phyloP scores from a whole-genome alignment of 2,888 invertebrate genomes.

The Limenitis camilla region DNA sequence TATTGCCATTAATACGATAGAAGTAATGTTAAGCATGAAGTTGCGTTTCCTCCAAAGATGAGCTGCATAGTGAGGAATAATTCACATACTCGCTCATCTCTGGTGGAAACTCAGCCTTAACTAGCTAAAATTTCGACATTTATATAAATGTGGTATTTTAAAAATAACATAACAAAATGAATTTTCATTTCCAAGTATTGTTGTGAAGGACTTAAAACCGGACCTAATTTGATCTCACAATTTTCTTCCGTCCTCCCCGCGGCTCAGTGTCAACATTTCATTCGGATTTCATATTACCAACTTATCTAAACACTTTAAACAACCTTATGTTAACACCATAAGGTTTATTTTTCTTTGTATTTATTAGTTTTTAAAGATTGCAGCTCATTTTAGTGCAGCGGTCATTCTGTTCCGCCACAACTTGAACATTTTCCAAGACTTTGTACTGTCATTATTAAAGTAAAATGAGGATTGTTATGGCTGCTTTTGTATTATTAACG shows the following conservation, averaged over 20 bases:
- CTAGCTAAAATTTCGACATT: neutral
- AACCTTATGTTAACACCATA: conserved; percentile 25
- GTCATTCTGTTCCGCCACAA: conserved; percentile 54
- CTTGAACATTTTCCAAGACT: conserved; percentile 59
- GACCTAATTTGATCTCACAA: conserved; percentile 67
- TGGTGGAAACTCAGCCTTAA: neutral
- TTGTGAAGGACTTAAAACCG: conserved; percentile 49
- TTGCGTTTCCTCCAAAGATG: too few species aligned
- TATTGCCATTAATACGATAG: too few species aligned
- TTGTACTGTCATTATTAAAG: conserved; percentile 57
- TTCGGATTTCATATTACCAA: conserved; percentile 55
- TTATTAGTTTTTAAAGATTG: conserved; percentile 26
- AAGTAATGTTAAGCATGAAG: too few species aligned
- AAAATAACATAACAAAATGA: neutral
- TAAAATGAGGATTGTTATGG: conserved; percentile 55
- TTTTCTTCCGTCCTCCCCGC: conserved; percentile 53
- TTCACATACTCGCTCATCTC: too few species aligned
- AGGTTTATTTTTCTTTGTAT: conserved; percentile 26
- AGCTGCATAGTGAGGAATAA: too few species aligned
- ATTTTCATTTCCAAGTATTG: conserved; percentile 35
- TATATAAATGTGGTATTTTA: neutral
- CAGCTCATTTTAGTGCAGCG: conserved; percentile 45
- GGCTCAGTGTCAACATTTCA: conserved; percentile 68
- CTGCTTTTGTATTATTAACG: conserved; percentile 47
- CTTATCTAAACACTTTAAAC: conserved; percentile 18